phyloP scores from a whole-genome alignment of 1,140 invertebrate species.

The Cyrtorhinus lividipennis region DNA sequence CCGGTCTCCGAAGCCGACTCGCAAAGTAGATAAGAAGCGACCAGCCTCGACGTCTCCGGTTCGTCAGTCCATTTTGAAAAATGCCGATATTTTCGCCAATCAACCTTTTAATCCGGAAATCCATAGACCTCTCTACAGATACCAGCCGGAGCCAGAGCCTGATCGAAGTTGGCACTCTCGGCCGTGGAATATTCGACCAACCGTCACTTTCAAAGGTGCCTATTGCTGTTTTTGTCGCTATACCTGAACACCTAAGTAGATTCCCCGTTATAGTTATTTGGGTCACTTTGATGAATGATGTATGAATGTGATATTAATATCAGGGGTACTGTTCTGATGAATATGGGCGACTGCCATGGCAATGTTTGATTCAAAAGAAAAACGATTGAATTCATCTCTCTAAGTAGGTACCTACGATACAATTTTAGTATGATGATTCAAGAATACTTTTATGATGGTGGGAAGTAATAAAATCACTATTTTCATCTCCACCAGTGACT shows the following conservation, averaged over 20 bases:
- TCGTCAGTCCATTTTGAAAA: constrained; percentile 43
- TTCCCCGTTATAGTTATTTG: too few relatives aligned
- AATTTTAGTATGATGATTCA: too few relatives aligned
- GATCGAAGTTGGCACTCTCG: constrained; percentile 26
- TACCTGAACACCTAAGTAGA: neutral
- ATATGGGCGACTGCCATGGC: too few relatives aligned
- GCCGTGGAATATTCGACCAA: constrained; percentile 33
- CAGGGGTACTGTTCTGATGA: too few relatives aligned
- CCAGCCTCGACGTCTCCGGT: constrained; percentile 32
- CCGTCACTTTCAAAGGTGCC: constrained; percentile 64
- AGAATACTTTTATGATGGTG: too few relatives aligned
- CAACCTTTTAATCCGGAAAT: constrained; percentile 56
- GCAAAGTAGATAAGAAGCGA: constrained; percentile 40
- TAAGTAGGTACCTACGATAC: too few relatives aligned
- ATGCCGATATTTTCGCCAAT: constrained; percentile 42
- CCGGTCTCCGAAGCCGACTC: constrained; percentile 27
- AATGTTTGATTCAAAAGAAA: too few relatives aligned
- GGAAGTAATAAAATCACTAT: too few relatives aligned
- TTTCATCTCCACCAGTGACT: too few relatives aligned
- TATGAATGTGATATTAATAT: too few relatives aligned
- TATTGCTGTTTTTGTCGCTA: constrained; percentile 12
- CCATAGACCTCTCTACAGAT: constrained; percentile 58
- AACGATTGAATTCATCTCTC: too few relatives aligned
- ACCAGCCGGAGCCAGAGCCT: constrained; percentile 39
- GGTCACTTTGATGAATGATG: too few relatives aligned